Conservation (phyloP, 2,888 invertebrate species). For the Amiota communis region DNA sequence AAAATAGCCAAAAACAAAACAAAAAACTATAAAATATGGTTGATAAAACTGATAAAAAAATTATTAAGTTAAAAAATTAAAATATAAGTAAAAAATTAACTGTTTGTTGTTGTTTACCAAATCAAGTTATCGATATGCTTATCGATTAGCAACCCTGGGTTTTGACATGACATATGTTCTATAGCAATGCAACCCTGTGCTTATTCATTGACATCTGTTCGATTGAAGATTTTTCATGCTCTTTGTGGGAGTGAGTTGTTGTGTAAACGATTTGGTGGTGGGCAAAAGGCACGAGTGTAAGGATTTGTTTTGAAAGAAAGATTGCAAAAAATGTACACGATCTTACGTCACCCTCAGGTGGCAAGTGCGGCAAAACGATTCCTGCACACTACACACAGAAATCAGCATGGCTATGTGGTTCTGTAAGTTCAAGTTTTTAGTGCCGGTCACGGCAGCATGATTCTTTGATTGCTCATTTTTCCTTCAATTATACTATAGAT, state of each 20-base stretch:
- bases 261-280: constrained; percentile 53
- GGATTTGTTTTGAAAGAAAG: constrained; percentile 25
- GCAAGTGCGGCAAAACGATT: constrained; percentile 47
- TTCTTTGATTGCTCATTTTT: neutral
- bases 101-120: neutral
- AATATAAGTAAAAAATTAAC: constrained; percentile 19
- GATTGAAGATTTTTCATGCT: neutral
- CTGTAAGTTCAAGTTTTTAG: constrained; percentile 55
- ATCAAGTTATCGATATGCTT: neutral
- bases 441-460: neutral
- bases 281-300: constrained; percentile 1
- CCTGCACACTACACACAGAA: constrained; percentile 52
- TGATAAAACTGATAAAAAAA: neutral
- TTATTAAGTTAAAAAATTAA: neutral
- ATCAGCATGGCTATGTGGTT: constrained; percentile 63
- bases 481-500: constrained; percentile 73
- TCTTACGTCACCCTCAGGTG: constrained; percentile 53
- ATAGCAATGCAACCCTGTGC: neutral
- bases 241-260: constrained; percentile 44
- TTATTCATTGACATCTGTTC: neutral
- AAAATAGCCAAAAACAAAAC: constrained; percentile 1
- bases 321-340: constrained; percentile 52
- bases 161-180: no score
- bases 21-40: neutral
- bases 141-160: no score